Percentiles rank a stretch among this genome's conserved stretches.
These are phyloP conservation scores for Siphlonurus alternatus DNA, from an alignment of 2,888 invertebrate species.

Conservation along the genomic window DNA sequence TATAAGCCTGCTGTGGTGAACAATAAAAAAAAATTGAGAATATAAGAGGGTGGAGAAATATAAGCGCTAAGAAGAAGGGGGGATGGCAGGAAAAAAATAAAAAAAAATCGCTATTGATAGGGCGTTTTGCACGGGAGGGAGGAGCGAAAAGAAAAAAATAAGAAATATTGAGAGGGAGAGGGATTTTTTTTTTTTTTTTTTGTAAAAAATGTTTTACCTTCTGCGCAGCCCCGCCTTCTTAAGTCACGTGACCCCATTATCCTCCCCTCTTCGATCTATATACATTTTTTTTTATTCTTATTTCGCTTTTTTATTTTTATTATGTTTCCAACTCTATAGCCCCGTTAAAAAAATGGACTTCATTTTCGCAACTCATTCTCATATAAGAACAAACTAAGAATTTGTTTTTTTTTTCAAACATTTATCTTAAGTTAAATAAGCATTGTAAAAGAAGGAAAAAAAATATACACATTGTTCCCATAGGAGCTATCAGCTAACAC, in stretches of 20 bases:
- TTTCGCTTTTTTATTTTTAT: too few species aligned
- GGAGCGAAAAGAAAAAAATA: conserved; percentile 2
- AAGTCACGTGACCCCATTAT: not conserved
- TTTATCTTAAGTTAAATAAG: not conserved
- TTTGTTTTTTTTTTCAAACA: not conserved
- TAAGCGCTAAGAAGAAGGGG: not conserved
- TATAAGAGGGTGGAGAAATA: not conserved
- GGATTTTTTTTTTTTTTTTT: not conserved
- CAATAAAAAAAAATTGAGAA: not conserved
- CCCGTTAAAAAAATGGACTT: too few species aligned
- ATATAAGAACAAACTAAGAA: too few species aligned
- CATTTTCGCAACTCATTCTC: too few species aligned
- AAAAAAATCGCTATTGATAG: conserved; percentile 5
- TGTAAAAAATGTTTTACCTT: not conserved
- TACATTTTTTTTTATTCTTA: not conserved
- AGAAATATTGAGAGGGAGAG: not conserved
- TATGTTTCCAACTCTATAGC: too few species aligned
- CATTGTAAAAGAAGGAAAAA: not conserved
- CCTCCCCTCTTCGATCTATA: conserved; percentile 1
- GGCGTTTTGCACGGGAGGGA: conserved; percentile 4
- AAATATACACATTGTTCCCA: not conserved
- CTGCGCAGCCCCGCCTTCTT: conserved; percentile 2
- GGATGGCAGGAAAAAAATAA: not conserved
- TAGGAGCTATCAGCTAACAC: not conserved
- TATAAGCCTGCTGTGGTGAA: not conserved